phyloP scores from a whole-genome alignment of 2,113 vertebrate species.

The Crotalus horridus region DNA sequence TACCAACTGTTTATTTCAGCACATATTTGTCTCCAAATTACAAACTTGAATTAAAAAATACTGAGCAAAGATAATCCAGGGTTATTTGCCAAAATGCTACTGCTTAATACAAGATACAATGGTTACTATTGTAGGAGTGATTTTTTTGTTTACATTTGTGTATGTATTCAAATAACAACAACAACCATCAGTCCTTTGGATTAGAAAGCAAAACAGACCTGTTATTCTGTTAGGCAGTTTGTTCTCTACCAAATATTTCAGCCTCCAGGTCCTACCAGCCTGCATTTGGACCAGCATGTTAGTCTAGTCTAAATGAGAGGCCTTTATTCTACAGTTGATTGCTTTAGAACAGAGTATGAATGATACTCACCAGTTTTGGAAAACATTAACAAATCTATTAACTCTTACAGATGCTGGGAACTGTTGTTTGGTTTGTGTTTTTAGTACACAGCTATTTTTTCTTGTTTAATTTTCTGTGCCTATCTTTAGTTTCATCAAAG shows the following conservation, averaged over 20 bases:
- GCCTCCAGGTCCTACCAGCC: background rate
- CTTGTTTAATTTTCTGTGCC: background rate
- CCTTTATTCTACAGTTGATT: background rate
- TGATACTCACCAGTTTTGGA: background rate
- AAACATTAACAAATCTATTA: background rate
- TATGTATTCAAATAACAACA: background rate
- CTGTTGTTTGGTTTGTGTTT: background rate
- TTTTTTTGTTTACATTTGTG: background rate
- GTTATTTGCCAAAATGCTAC: background rate
- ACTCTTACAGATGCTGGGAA: background rate
- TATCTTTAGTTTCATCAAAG: background rate
- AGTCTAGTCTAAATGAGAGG: background rate
- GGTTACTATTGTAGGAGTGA: background rate
- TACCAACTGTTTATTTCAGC: background rate
- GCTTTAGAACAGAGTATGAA: background rate
- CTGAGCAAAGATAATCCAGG: background rate
- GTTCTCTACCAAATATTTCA: background rate
- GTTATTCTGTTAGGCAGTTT: background rate
- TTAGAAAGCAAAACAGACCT: background rate
- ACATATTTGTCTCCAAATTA: background rate
- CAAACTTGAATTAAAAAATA: background rate
- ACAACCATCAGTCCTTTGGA: background rate
- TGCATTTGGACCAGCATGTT: background rate
- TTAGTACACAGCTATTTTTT: background rate
- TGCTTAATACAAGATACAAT: background rate